These are phyloP conservation scores for Pangasius sanitwongsei DNA, from an alignment of 2,797 vertebrate genomes.

Conservation along the genomic window DNA sequence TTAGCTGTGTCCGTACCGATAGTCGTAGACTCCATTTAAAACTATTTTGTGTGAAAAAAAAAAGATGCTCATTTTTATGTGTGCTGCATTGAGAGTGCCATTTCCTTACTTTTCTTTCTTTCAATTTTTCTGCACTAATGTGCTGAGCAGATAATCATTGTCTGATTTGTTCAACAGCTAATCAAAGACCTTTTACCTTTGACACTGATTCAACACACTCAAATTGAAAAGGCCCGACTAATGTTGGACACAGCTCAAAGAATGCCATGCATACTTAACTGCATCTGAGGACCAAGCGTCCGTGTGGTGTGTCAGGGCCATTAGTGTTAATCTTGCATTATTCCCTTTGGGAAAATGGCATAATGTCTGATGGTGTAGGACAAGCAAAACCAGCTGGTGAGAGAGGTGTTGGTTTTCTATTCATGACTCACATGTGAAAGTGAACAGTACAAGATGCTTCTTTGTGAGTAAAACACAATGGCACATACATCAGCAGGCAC, in stretches of 20 bases:
- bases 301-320: neutral
- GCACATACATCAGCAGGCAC: neutral
- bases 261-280: neutral
- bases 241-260: neutral
- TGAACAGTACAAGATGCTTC: neutral
- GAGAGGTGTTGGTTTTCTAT: slow-evolving; percentile 4
- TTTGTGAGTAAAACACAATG: slow-evolving; percentile 26
- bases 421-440: neutral
- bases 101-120: neutral
- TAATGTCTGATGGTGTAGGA: slow-evolving; percentile 5
- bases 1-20: neutral
- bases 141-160: neutral
- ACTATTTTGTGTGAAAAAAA: neutral
- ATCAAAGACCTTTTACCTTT: neutral
- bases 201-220: neutral
- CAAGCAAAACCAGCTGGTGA: slow-evolving; percentile 7
- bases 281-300: neutral
- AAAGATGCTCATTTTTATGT: neutral
- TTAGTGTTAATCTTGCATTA: slow-evolving; percentile 8
- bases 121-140: neutral
- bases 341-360: neutral
- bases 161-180: neutral
- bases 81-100: neutral
- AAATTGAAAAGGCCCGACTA: neutral
- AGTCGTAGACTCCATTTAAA: neutral